Evolutionary conservation across 2,888 invertebrate genomes (phyloP).

Genomic region (Tachina lurida): DNA sequence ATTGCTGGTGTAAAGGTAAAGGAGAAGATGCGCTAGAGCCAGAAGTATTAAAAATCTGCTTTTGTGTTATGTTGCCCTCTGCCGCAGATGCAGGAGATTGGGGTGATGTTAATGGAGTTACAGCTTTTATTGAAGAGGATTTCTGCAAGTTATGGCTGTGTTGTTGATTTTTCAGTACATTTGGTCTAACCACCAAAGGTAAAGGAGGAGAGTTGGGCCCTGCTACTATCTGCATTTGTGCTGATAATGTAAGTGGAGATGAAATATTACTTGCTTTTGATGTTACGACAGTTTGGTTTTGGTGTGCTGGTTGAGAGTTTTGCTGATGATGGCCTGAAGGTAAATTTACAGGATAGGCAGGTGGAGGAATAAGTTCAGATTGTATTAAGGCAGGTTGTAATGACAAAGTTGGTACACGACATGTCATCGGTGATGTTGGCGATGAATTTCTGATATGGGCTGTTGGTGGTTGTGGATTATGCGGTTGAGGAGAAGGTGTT

Average conservation of each 20-base stretch:
- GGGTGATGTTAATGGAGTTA: slow-evolving; percentile 71
- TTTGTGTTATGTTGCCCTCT: slow-evolving; percentile 67
- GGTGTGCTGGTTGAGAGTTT: slow-evolving; percentile 44
- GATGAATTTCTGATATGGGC: slow-evolving; percentile 55
- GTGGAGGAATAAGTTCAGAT: slow-evolving; percentile 51
- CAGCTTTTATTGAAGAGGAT: slow-evolving; percentile 57
- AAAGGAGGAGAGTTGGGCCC: slow-evolving; percentile 60
- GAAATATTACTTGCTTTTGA: slow-evolving; percentile 72
- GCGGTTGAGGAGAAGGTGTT: slow-evolving; percentile 75
- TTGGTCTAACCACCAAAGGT: slow-evolving; percentile 61
- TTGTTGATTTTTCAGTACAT: slow-evolving; percentile 77
- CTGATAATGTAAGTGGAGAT: slow-evolving; percentile 73
- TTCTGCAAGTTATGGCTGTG: slow-evolving; percentile 74
- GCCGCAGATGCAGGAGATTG: slow-evolving; percentile 71
- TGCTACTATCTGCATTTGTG: slow-evolving; percentile 65
- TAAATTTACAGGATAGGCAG: slow-evolving; percentile 43
- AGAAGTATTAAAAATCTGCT: slow-evolving; percentile 66
- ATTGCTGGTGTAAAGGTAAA: slow-evolving; percentile 69
- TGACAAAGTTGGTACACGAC: slow-evolving; percentile 76
- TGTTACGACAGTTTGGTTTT: slow-evolving; percentile 68
- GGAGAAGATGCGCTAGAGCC: slow-evolving; percentile 70
- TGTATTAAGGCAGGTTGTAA: slow-evolving; percentile 54
- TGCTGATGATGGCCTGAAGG: slow-evolving; percentile 27
- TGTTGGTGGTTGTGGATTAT: slow-evolving; percentile 50
- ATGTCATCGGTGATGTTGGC: slow-evolving; percentile 61